These are phyloP conservation scores for Fregetta grallaria DNA, from an alignment of 2,113 vertebrate species.

Conservation along the genomic window DNA sequence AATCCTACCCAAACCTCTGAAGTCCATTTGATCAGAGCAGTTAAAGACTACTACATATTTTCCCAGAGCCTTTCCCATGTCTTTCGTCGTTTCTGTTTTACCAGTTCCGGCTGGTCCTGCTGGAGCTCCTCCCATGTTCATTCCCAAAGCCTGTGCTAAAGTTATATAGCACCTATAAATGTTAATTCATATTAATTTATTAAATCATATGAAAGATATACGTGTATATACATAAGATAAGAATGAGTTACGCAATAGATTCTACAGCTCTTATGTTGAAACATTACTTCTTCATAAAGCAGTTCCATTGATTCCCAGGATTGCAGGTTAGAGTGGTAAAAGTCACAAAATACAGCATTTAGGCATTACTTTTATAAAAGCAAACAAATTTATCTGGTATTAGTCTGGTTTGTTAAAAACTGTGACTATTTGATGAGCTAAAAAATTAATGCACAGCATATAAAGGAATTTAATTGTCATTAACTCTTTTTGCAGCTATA, in stretches of 20 bases:
- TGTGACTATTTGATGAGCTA: not conserved
- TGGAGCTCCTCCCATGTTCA: slow-evolving; percentile 90
- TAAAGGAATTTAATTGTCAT: not conserved
- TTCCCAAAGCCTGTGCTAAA: slow-evolving; percentile 83
- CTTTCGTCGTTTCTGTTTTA: slow-evolving; percentile 90
- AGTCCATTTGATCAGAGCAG: slow-evolving; percentile 92
- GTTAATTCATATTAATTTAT: not conserved
- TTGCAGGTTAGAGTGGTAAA: not conserved
- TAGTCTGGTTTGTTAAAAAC: not conserved
- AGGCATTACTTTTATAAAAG: not conserved
- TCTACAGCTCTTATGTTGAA: not conserved
- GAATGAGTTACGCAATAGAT: not conserved
- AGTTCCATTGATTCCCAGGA: not conserved
- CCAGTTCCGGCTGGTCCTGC: slow-evolving; percentile 89
- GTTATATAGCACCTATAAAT: slow-evolving; percentile 87
- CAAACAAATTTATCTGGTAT: not conserved
- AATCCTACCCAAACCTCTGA: slow-evolving; percentile 88
- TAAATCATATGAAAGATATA: not conserved
- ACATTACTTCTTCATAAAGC: not conserved
- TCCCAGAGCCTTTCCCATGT: slow-evolving; percentile 88
- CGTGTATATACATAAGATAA: not conserved
- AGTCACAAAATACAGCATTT: not conserved
- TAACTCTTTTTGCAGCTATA: not conserved
- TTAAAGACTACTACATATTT: slow-evolving; percentile 91
- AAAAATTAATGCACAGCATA: not conserved